Evolutionary conservation across 1,140 invertebrate species (phyloP).

Genomic region (Drosophila rufa): DNA sequence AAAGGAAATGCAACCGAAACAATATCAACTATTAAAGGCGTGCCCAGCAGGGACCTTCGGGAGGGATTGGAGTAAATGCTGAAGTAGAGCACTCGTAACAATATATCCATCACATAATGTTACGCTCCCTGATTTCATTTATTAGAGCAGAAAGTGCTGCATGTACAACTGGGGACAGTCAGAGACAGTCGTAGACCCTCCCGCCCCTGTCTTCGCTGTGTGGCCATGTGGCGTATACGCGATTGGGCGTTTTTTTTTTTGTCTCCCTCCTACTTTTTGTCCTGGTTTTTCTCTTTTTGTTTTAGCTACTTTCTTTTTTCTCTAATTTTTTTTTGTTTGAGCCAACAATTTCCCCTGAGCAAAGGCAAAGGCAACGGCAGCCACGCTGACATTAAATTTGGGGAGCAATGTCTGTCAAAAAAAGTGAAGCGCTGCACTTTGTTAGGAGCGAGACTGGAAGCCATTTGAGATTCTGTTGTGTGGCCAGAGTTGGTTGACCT

Average conservation of each 20-base stretch:
- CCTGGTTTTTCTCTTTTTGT: constrained; percentile 30
- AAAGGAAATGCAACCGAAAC: constrained; percentile 62
- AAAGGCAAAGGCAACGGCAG: constrained; percentile 38
- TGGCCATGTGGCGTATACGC: constrained; percentile 66
- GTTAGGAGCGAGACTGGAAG: constrained; percentile 30
- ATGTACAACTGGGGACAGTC: constrained; percentile 62
- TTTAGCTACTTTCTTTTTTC: constrained; percentile 25
- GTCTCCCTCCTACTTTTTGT: constrained; percentile 16
- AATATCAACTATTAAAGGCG: constrained; percentile 70
- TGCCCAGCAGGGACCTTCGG: background rate
- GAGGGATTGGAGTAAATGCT: background rate
- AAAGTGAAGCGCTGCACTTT: constrained; percentile 61
- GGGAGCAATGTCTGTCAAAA: constrained; percentile 76
- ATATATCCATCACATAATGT: constrained; percentile 84
- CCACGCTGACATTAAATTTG: constrained; percentile 74
- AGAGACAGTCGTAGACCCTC: constrained; percentile 13
- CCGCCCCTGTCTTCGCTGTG: constrained; percentile 17
- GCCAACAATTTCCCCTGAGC: constrained; percentile 71
- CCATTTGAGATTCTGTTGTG: constrained; percentile 46
- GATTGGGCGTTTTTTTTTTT: constrained; percentile 37
- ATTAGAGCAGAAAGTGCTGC: constrained; percentile 81
- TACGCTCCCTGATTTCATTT: constrained; percentile 83
- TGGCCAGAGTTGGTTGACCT: constrained; percentile 60
- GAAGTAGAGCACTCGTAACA: constrained; percentile 53
- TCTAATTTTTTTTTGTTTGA: constrained; percentile 19